Base-by-base conservation (phyloP, 2,888 invertebrate genomes). In the Trisateles emortualis region DNA sequence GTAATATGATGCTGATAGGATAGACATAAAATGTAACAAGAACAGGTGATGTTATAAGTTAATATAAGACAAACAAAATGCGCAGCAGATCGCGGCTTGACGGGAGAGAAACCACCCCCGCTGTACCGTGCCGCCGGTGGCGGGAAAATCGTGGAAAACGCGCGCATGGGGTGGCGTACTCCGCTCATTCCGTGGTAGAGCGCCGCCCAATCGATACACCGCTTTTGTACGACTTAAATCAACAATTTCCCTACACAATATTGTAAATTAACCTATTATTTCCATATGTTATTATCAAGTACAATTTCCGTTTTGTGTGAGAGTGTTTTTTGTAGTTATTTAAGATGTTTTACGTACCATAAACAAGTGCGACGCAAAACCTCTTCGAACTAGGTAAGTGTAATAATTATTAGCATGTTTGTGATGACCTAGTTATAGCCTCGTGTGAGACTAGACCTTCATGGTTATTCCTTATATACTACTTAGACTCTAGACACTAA, bases 61-160 rank as follows among this genome's bases (percentile, higher is more conserved):
- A 55, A 61, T 64, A 67, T 67, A 64, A 67, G 68, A 74, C 56
- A 74, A 78, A 78, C 68, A 76, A 74, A 74, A 64, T 76, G 73
- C 74, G 75, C 80, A 78, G 71, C 69, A 63, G 56, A 62, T 72
- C 70, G 61, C 68, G 62, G 35, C 13, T 38, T 22, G 52, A 54
- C 42, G 72, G 69, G 70, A 78, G 78, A 79, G 79, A 51, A 40
- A 64, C 75, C 61, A 73, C 75, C 66, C 59, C 43, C 59, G 59
- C 52, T 55, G 17, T 32, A 52, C 58, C 61, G 58, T 52, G 52
- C 58, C 58, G 52, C 59, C 61, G 70, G 76, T 76, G 84, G 84
- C 80, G 84, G 88, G 90, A 90, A 92, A 90, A 76, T n/a, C 64
- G 81, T 68, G 88, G 90, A 90, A 92, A 92, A 90, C 88, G 86